A percentile compares a stretch with the other conserved stretches of the same genome.
Evolutionary conservation across 1,140 invertebrate species (phyloP).

Genomic region (Drosophila albomicans): DNA sequence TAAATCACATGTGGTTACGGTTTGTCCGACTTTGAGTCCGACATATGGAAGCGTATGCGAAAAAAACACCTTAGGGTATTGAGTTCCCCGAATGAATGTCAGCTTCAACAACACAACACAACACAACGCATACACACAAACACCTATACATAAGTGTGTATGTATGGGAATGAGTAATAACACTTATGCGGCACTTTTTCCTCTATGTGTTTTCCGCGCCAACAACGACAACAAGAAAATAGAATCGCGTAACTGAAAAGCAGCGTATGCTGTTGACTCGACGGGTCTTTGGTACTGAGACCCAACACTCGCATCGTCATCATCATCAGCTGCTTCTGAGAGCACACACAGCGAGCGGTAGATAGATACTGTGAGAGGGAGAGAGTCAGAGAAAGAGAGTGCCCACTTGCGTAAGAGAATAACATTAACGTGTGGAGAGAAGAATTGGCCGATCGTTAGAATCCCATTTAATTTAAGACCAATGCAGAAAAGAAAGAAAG

Average conservation of each 20-base stretch:
- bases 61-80: slow-evolving; percentile 5
- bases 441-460: slow-evolving; percentile 29
- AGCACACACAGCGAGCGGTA: neutral
- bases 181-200: neutral
- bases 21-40: slow-evolving; percentile 1
- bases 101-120: neutral
- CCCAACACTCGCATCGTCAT: slow-evolving; percentile 12
- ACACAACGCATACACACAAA: neutral
- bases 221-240: slow-evolving; percentile 39
- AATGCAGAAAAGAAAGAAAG: slow-evolving; percentile 12
- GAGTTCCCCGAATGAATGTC: slow-evolving; percentile 2
- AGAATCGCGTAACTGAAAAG: slow-evolving; percentile 39
- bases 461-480: slow-evolving; percentile 20
- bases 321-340: slow-evolving; percentile 30
- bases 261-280: slow-evolving; percentile 28
- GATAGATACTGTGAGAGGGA: neutral
- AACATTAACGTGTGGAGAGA: slow-evolving; percentile 2
- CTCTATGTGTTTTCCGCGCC: slow-evolving; percentile 7
- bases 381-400: slow-evolving; percentile 4
- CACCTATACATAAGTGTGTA: neutral
- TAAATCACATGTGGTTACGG: slow-evolving; percentile 13
- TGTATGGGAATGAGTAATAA: neutral
- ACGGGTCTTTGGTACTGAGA: slow-evolving; percentile 26
- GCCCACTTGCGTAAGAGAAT: neutral
- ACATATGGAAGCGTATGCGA: slow-evolving; percentile 20